These are phyloP conservation scores for Orchesella cincta DNA, from an alignment of 1,140 invertebrate genomes.

Conservation along the genomic window DNA sequence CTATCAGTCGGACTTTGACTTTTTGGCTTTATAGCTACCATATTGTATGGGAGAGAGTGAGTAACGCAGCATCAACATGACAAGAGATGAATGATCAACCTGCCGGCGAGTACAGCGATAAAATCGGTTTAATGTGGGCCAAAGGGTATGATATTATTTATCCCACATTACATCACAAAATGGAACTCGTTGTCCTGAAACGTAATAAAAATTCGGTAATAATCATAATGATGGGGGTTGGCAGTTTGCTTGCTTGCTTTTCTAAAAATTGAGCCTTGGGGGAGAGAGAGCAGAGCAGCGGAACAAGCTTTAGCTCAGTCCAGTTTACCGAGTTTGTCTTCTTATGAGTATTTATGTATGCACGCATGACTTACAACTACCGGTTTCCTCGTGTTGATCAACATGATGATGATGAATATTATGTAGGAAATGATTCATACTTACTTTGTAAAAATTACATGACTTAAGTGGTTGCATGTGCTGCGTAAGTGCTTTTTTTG, in stretches of 20 bases:
- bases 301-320: too few relatives aligned
- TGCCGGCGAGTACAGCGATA: background rate
- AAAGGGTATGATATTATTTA: background rate
- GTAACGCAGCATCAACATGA: too few relatives aligned
- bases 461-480: background rate
- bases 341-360: too few relatives aligned
- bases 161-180: background rate
- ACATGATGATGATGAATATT: background rate
- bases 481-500: background rate
- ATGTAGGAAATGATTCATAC: background rate
- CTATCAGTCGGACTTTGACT: too few relatives aligned
- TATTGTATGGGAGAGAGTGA: too few relatives aligned
- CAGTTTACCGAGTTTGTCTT: too few relatives aligned
- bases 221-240: background rate
- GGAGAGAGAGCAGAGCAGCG: too few relatives aligned
- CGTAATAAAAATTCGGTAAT: background rate
- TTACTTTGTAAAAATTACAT: background rate
- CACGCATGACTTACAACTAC: background rate
- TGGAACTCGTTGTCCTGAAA: background rate
- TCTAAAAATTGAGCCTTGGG: background rate
- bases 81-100: background rate
- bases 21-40: too few relatives aligned
- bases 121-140: background rate
- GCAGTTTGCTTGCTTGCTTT: background rate
- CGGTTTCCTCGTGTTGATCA: background rate